phyloP scores from a whole-genome alignment of 2,888 invertebrate species.

The Yponomeuta plumbellus region DNA sequence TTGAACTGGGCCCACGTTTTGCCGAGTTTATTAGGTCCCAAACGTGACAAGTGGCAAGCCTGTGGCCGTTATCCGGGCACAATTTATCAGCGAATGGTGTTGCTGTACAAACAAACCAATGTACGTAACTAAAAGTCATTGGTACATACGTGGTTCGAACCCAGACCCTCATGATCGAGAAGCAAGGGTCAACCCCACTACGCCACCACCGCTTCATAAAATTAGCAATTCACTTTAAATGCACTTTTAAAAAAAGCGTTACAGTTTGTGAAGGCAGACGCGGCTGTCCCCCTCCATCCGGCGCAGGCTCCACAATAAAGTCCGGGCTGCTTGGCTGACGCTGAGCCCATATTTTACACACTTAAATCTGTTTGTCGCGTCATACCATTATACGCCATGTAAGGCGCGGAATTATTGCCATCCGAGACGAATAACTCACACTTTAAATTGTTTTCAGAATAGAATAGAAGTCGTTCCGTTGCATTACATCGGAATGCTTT shows the following conservation, averaged over 20 bases:
- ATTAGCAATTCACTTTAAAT: constrained; percentile 1
- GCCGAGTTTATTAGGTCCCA: too few relatives aligned
- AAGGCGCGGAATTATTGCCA: constrained; percentile 69
- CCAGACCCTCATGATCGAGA: too few relatives aligned
- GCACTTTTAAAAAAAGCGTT: constrained; percentile 5
- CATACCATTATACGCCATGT: constrained; percentile 74
- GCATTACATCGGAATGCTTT: constrained; percentile 57
- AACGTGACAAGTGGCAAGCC: too few relatives aligned
- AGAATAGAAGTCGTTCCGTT: constrained; percentile 51
- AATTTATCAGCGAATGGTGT: too few relatives aligned
- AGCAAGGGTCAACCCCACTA: too few relatives aligned
- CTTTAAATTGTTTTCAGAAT: constrained; percentile 67
- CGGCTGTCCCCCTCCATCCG: constrained; percentile 42
- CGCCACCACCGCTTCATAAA: too few relatives aligned
- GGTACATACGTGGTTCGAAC: too few relatives aligned
- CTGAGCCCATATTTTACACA: constrained; percentile 71
- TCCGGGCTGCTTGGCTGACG: constrained; percentile 64
- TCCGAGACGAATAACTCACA: constrained; percentile 58
- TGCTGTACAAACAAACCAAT: too few relatives aligned
- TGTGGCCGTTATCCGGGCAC: too few relatives aligned
- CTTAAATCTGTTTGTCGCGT: constrained; percentile 76
- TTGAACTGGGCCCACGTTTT: too few relatives aligned
- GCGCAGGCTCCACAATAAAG: constrained; percentile 34
- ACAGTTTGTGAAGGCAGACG: constrained; percentile 4
- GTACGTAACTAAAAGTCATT: too few relatives aligned